Base-by-base conservation (phyloP, 2,888 invertebrate genomes). In the Myopa testacea region DNA sequence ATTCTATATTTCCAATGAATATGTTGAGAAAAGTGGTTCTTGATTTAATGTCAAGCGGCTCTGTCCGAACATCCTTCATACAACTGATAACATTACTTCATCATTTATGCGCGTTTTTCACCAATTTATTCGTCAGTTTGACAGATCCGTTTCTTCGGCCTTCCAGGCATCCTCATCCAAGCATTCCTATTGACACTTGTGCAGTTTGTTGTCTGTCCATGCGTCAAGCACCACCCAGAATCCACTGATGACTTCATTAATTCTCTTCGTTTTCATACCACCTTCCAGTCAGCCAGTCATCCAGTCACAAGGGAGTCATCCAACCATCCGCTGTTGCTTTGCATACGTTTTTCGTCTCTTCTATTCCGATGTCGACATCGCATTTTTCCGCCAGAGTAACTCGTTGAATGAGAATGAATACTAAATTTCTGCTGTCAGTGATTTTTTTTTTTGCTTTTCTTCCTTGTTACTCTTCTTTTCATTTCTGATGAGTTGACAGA, bases 341-440 rank as follows among this genome's bases (percentile, higher is more conserved):
- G 26, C 26, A 26, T 16, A 50, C 62, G 55, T 19, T 67, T 77
- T 6, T 14, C 70, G 69, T 37, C 16, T 55, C 55, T 55, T 55
- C 16, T 55, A 55, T 14, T 16, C 16, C 10, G 16, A 55, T 74
- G 65, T 45, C 55, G n/a, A 4, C 14, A 6, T 67, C 37, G 26
- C 37, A 34, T 68, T 69, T 69, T 69, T n/a, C 34, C 63, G 16
- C 26, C 26, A 26, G 26, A 26, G 26, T 26, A 26, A 26, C 82
- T 79, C 81, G 81, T 82, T 81, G 80, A 81, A 82, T 85, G 81
- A 82, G 82, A 81, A 84, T 82, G 81, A 83, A 84, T 84, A 81
- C 80, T 74, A 55, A 81, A 80, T 40, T 40, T 40, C 19, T 70
- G 14, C n/a, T 70, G 45, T 45, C 10, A 45, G 45, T 10, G 38